phyloP scores from a whole-genome alignment of 2,888 invertebrate genomes.

The Crematogaster levior region DNA sequence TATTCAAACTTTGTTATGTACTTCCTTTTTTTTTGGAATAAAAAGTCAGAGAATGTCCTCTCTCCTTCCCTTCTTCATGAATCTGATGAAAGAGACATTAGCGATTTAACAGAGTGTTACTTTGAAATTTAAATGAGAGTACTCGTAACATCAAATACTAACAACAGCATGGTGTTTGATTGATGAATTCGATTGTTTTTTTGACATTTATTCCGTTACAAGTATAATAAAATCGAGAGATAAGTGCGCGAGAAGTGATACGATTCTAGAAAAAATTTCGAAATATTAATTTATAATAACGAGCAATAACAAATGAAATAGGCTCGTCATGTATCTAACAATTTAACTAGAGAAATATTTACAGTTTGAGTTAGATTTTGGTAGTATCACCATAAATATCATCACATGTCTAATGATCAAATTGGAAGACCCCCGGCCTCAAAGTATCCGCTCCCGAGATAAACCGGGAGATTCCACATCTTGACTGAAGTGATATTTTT shows the following conservation, averaged over 20 bases:
- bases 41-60: conserved; percentile 12
- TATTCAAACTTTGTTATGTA: conserved; percentile 59
- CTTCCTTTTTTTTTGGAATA: conserved; percentile 19
- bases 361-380: no score
- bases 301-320: no score
- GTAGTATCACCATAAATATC: no score
- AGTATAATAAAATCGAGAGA: conserved; percentile 16
- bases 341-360: no score
- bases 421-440: no score
- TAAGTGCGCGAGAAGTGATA: neutral
- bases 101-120: conserved; percentile 60
- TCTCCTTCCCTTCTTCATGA: conserved; percentile 40
- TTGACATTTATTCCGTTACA: neutral
- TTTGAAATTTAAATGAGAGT: conserved; percentile 46
- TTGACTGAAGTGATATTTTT: no score
- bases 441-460: no score
- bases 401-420: no score
- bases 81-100: conserved; percentile 21
- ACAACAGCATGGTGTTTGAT: conserved; percentile 74
- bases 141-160: conserved; percentile 70
- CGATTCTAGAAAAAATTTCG: neutral
- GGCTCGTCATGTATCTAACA: no score
- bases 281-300: neutral
- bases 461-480: no score
- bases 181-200: conserved; percentile 54